phyloP scores from a whole-genome alignment of 1,140 invertebrate genomes.

The Aphaenogaster ashmeadi region DNA sequence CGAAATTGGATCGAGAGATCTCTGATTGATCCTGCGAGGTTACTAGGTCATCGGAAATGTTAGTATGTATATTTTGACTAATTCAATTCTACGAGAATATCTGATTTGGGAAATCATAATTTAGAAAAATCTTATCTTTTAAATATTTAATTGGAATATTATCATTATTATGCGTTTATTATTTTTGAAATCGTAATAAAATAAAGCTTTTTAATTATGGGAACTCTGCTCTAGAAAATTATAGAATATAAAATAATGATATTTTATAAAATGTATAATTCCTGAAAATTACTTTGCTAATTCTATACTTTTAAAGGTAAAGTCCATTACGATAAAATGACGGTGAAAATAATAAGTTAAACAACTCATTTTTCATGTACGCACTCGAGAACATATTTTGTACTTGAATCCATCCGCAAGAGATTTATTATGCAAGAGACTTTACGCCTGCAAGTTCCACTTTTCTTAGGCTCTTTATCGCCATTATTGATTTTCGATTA shows the following conservation, averaged over 20 bases:
- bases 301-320: slow-evolving; percentile 1
- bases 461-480: slow-evolving; percentile 73
- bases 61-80: not conserved
- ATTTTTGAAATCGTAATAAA: not conserved
- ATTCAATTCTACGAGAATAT: not conserved
- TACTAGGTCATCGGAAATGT: slow-evolving; percentile 26
- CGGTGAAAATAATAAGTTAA: slow-evolving; percentile 13
- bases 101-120: not conserved
- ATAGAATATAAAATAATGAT: not conserved
- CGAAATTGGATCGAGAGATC: slow-evolving; percentile 56
- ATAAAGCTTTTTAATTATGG: not conserved
- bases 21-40: slow-evolving; percentile 27
- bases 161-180: slow-evolving; percentile 5
- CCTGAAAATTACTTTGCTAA: not conserved
- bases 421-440: slow-evolving; percentile 76
- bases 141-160: not conserved
- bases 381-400: slow-evolving; percentile 34
- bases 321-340: not conserved
- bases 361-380: slow-evolving; percentile 28
- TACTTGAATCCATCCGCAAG: slow-evolving; percentile 27
- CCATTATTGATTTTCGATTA: slow-evolving; percentile 77
- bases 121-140: not conserved
- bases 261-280: slow-evolving; percentile 7
- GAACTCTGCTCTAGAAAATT: not conserved
- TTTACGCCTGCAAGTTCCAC: slow-evolving; percentile 38